These are phyloP conservation scores for Hydractinia symbiolongicarpus DNA, from an alignment of 30 jellyfish, hydroid and myxozoan species.

Conservation along the genomic window DNA sequence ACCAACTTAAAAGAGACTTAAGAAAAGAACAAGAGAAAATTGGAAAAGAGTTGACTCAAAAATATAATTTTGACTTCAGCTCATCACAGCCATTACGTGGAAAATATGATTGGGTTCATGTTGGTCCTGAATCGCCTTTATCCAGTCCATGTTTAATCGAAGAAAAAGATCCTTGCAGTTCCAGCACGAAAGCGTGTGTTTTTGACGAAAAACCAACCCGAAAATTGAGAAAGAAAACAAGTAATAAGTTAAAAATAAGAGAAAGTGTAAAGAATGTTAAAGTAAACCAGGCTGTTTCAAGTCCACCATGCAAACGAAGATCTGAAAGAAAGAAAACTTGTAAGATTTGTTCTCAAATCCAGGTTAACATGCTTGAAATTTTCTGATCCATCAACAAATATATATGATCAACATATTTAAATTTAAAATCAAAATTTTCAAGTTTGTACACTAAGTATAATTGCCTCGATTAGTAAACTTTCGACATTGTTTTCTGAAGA, in stretches of 20 bases:
- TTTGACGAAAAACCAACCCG: not conserved
- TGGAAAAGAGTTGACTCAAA: constrained; percentile 43
- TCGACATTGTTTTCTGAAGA: no score
- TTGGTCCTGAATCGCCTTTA: constrained; percentile 16
- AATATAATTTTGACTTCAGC: constrained; percentile 69
- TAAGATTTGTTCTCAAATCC: no score
- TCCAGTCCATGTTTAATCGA: not conserved
- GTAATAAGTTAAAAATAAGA: not conserved
- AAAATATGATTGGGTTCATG: constrained; percentile 44
- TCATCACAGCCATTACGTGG: constrained; percentile 62
- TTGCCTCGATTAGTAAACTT: no score
- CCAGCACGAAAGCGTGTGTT: not conserved
- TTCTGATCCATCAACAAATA: no score
- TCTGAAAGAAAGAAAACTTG: no score
- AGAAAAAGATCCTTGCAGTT: constrained; percentile 15
- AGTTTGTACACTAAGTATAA: no score
- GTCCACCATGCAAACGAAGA: no score
- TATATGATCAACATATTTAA: no score
- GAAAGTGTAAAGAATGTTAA: no score
- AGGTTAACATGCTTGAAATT: no score
- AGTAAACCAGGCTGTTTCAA: no score
- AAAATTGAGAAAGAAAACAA: not conserved
- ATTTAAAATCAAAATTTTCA: no score
- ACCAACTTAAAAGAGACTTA: constrained; percentile 44
- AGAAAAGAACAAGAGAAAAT: constrained; percentile 45